Percentiles rank a stretch among this genome's conserved stretches.
Evolutionary conservation across 1,140 invertebrate species (phyloP).

Genomic region (Brachionus paranguensis): DNA sequence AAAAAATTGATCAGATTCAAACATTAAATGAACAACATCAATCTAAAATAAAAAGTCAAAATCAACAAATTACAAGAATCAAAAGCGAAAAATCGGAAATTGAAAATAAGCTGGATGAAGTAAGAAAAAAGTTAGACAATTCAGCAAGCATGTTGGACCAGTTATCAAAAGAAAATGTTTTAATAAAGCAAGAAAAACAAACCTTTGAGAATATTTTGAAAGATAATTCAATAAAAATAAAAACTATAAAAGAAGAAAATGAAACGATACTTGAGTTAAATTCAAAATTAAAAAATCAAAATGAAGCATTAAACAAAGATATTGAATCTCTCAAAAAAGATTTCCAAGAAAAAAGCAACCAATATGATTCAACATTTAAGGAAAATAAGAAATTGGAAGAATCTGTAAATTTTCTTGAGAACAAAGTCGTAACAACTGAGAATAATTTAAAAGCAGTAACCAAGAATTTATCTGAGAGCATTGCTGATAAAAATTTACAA

Average conservation of each 20-base stretch:
- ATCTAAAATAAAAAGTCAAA: background rate
- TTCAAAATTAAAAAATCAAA: background rate
- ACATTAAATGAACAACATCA: background rate
- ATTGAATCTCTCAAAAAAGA: background rate
- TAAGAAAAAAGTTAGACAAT: background rate
- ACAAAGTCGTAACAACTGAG: background rate
- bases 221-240: background rate
- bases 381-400: background rate
- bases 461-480: background rate
- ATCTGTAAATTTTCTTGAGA: background rate
- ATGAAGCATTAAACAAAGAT: background rate
- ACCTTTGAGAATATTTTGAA: background rate
- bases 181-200: slow-evolving; percentile 19
- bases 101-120: background rate
- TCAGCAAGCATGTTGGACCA: background rate
- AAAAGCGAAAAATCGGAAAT: background rate
- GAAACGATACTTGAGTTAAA: background rate
- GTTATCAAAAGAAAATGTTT: background rate
- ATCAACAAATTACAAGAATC: background rate
- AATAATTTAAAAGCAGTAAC: background rate
- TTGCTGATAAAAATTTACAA: background rate
- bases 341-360: background rate
- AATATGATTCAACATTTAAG: background rate
- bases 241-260: background rate
- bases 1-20: background rate